phyloP scores from a whole-genome alignment of 1,140 invertebrate genomes.

The Drepana arcuata region DNA sequence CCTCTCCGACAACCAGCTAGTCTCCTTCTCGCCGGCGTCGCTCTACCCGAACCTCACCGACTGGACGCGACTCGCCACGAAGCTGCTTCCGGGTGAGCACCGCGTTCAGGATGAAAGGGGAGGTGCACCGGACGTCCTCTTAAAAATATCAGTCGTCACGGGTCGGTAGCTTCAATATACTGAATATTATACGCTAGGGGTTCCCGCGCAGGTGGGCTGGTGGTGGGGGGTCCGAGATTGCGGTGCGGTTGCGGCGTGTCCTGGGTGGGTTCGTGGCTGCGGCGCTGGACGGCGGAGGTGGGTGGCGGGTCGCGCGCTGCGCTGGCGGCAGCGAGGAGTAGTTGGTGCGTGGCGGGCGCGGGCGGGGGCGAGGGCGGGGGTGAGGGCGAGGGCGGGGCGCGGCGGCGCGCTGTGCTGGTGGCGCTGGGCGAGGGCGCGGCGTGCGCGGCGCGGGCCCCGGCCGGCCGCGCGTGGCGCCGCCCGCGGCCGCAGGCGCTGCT shows the following conservation, averaged over 20 bases:
- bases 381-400: conserved; percentile 79
- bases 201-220: conserved; percentile 81
- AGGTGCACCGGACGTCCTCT: not conserved
- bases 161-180: too few species aligned
- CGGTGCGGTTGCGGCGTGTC: conserved; percentile 88
- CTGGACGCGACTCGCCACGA: conserved; percentile 85
- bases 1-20: conserved; percentile 82
- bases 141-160: too few species aligned
- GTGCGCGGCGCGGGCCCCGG: conserved; percentile 72
- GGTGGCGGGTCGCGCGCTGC: conserved; percentile 26
- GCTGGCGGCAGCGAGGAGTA: conserved; percentile 41
- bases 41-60: conserved; percentile 84
- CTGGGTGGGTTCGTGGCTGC: conserved; percentile 88
- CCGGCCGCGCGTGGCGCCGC: conserved; percentile 11
- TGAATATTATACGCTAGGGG: too few species aligned
- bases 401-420: conserved; percentile 81
- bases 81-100: conserved; percentile 77
- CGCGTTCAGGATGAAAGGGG: not conserved
- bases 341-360: conserved; percentile 74
- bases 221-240: conserved; percentile 84
- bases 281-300: conserved; percentile 79
- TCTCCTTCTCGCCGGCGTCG: conserved; percentile 80
- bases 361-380: conserved; percentile 69
- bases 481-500: conserved; percentile 1
- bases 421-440: too few species aligned